Evolutionary conservation across 2,888 invertebrate genomes (phyloP), one percentile per base, ranked within the genome.

Genomic region (Rhaphigaster nebulosa): DNA sequence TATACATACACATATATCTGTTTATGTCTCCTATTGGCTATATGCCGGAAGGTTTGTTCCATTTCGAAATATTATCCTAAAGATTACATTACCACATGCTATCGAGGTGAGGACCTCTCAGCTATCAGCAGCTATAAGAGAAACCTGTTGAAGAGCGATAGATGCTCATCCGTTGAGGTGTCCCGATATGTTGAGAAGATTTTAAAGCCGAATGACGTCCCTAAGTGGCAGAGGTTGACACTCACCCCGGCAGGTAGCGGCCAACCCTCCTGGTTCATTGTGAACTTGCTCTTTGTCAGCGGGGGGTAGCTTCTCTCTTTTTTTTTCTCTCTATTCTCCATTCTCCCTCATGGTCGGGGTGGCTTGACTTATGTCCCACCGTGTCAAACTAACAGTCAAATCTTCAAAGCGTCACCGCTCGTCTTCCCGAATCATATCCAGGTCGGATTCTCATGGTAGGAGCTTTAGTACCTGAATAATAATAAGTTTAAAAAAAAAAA

Each of bases 381-480:
- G 84, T 84, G 50, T 84, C 84, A 84, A 84, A 84, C 84, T 12
- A 45, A 45, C 26, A n/a, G 41, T n/a, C 26, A 84, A n/a, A 15
- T 84, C 45, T 84, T 84, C 84, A 84, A 84, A 84, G 84, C 26
- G 45, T 84, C 84, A 84, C 84, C 84, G 84, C 41, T n/a, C 84
- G 84, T 34, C 70, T 20, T 76, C 26, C 1, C 12, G n/a, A 15
- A 50, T 84, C 45, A 50, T n/a, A 84, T 34, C 34, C 29, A 65
- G 5, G 65, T 65, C 18, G 18, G 65, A 60, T 34, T 29, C 65
- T 5, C 29, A 65, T 18, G 29, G n/a, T n/a, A n/a, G n/a, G n/a
- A n/a, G n/a, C n/a, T n/a, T n/a, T 6, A 10, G 70, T 76, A 76
- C 70, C 70, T 34, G 70, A 4, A 76, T 38, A 3, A 38, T 76